Conservation (phyloP, 2,888 invertebrate genomes). For the Rutpela maculata region DNA sequence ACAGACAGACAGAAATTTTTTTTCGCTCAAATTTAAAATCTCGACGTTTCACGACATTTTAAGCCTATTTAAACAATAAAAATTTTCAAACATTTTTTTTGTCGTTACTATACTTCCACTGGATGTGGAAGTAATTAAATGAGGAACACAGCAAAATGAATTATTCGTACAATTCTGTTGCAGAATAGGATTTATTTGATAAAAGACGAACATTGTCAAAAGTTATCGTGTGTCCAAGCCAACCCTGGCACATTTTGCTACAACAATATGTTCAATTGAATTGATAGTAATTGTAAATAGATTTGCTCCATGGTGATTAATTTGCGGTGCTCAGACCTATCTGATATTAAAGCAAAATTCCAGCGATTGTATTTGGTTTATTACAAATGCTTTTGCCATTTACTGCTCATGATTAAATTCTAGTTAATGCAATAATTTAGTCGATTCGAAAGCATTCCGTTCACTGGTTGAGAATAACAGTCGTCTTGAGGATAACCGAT, state of each 20-base stretch:
- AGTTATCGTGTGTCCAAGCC: neutral
- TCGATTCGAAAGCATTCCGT: neutral
- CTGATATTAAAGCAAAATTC: constrained; percentile 1
- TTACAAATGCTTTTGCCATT: constrained; percentile 6
- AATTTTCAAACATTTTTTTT: too few relatives aligned
- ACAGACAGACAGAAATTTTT: too few relatives aligned
- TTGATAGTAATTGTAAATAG: constrained; percentile 20
- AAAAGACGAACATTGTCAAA: too few relatives aligned
- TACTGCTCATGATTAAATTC: neutral
- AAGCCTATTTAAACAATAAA: too few relatives aligned
- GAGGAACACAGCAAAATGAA: too few relatives aligned
- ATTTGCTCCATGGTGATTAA: constrained; percentile 2
- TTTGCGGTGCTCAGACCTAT: neutral
- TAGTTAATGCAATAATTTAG: neutral
- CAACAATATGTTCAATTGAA: neutral
- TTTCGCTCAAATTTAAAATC: too few relatives aligned
- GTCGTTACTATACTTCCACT: too few relatives aligned
- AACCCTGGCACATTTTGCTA: neutral
- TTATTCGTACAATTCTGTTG: too few relatives aligned
- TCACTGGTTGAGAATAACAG: neutral
- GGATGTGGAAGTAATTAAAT: too few relatives aligned
- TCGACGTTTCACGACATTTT: too few relatives aligned
- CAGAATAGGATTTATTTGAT: too few relatives aligned
- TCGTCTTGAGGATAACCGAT: too few relatives aligned
- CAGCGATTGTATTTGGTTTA: neutral